These are phyloP conservation scores for Urocyon cinereoargenteus DNA, from an alignment of 2,797 vertebrate genomes.

Conservation along the genomic window DNA sequence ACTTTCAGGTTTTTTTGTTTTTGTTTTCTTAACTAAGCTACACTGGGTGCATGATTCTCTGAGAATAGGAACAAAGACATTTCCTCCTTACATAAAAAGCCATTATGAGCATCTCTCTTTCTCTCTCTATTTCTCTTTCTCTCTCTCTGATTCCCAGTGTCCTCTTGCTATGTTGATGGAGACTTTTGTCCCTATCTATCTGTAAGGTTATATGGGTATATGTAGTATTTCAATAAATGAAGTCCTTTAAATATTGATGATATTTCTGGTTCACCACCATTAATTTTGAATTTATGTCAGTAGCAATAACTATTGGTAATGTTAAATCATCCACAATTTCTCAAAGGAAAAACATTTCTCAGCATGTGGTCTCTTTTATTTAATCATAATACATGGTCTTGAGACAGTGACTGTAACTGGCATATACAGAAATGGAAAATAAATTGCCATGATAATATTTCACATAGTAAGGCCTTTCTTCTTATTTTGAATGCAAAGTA, in stretches of 20 bases:
- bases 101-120: background rate
- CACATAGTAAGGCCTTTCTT: background rate
- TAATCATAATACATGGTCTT: background rate
- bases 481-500: constrained; percentile 24
- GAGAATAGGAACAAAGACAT: background rate
- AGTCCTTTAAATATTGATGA: background rate
- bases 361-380: background rate
- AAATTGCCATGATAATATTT: background rate
- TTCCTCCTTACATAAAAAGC: background rate
- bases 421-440: background rate
- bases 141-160: background rate
- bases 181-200: background rate
- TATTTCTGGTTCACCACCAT: background rate
- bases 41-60: background rate
- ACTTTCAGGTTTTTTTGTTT: background rate
- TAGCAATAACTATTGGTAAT: background rate
- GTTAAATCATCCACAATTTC: background rate
- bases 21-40: background rate
- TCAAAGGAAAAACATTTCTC: background rate
- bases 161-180: background rate
- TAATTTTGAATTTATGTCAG: constrained; percentile 25
- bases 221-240: constrained; percentile 1
- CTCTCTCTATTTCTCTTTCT: background rate
- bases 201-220: background rate
- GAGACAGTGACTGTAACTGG: background rate